Evolutionary conservation across 1,140 invertebrate species (phyloP).

Genomic region (Sogatella furcifera): DNA sequence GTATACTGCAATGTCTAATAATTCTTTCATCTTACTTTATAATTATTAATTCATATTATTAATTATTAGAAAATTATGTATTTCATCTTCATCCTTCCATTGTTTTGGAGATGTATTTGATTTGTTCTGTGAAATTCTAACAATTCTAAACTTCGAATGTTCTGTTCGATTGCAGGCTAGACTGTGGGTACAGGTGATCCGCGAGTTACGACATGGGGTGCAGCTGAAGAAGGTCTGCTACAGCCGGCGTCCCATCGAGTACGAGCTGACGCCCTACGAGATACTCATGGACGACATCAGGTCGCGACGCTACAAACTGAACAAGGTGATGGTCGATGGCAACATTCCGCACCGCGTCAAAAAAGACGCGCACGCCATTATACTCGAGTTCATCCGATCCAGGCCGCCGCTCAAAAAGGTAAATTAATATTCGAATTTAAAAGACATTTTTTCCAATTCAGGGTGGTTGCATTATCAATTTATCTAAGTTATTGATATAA

Average conservation of each 20-base stretch:
- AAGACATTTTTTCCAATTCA: too few relatives aligned
- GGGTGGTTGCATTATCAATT: too few relatives aligned
- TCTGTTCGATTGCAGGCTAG: conserved; percentile 55
- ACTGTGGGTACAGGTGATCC: conserved; percentile 94
- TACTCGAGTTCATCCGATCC: conserved; percentile 92
- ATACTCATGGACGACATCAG: conserved; percentile 94
- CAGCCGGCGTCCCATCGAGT: conserved; percentile 63
- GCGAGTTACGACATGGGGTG: conserved; percentile 71
- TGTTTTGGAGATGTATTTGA: too few relatives aligned
- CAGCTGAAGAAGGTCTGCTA: conserved; percentile 84
- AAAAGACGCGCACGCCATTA: conserved; percentile 89
- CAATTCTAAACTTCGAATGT: not conserved
- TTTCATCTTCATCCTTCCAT: too few relatives aligned
- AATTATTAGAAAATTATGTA: too few relatives aligned
- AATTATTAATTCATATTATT: too few relatives aligned
- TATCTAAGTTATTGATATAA: too few relatives aligned
- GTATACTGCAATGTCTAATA: too few relatives aligned
- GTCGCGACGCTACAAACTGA: conserved; percentile 70
- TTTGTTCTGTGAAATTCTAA: too few relatives aligned
- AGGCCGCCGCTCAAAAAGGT: conserved; percentile 88
- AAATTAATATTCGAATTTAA: conserved; percentile 21
- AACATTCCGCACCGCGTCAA: conserved; percentile 71
- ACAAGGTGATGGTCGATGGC: conserved; percentile 71
- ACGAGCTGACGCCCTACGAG: conserved; percentile 93
- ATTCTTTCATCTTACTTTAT: too few relatives aligned